Evolutionary conservation across 2,797 vertebrate genomes (phyloP).

Genomic region (Gambelia wislizenii): DNA sequence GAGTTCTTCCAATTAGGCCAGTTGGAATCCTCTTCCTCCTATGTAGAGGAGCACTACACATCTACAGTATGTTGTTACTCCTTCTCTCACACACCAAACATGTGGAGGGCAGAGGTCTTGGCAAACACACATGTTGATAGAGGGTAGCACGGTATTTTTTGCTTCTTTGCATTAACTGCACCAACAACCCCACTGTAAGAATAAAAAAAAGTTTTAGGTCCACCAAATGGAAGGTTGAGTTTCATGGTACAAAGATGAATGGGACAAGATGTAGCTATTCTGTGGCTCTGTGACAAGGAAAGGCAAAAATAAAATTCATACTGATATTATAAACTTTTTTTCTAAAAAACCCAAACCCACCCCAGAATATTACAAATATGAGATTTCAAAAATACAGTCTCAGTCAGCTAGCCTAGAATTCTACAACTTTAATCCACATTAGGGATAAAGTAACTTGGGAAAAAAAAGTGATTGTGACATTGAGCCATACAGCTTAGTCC

Average conservation of each 20-base stretch:
- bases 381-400: background rate
- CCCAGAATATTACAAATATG: no score
- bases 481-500: background rate
- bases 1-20: background rate
- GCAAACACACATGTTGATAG: background rate
- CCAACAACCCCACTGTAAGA: background rate
- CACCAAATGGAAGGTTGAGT: background rate
- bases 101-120: background rate
- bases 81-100: background rate
- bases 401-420: background rate
- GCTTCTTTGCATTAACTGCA: background rate
- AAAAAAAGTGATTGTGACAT: background rate
- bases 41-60: background rate
- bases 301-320: background rate
- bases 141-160: background rate
- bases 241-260: background rate
- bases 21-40: background rate
- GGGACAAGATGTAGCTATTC: background rate
- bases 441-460: background rate
- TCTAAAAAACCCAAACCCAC: no score
- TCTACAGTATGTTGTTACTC: no score
- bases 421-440: background rate
- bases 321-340: background rate
- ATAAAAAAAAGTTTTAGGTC: background rate
- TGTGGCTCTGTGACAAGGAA: background rate